Evolutionary conservation across 23 tunicate species (phyloP).

Genomic region (Phallusia fumigata): DNA sequence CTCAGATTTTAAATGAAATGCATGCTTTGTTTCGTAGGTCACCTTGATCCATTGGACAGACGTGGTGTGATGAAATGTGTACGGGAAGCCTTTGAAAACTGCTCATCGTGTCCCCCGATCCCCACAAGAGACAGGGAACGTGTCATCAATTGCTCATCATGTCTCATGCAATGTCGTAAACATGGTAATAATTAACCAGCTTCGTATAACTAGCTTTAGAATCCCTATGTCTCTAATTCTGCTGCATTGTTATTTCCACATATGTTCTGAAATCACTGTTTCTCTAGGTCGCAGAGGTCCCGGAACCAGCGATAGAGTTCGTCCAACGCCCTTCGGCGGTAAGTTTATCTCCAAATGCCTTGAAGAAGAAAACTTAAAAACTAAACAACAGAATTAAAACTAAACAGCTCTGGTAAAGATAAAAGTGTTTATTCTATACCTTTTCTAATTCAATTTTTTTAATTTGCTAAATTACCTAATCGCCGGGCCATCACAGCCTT

Average conservation of each 20-base stretch:
- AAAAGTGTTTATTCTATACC: too few relatives aligned
- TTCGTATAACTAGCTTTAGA: background rate
- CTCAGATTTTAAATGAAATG: too few relatives aligned
- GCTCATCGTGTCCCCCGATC: background rate
- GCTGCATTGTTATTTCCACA: background rate
- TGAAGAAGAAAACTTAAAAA: too few relatives aligned
- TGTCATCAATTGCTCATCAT: background rate
- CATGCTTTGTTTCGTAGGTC: background rate
- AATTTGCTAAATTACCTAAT: too few relatives aligned
- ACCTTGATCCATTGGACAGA: background rate
- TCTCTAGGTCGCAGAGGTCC: too few relatives aligned
- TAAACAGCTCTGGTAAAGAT: too few relatives aligned
- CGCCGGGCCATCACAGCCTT: too few relatives aligned
- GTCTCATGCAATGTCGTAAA: background rate
- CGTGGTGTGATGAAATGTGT: conserved; percentile 4
- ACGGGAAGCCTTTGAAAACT: background rate
- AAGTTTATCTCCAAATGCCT: too few relatives aligned
- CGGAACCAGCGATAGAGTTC: too few relatives aligned
- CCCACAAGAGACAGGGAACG: conserved; percentile 1
- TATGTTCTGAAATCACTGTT: background rate
- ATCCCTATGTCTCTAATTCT: background rate
- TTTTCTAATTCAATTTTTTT: too few relatives aligned
- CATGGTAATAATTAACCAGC: background rate
- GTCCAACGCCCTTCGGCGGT: too few relatives aligned
- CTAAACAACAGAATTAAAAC: too few relatives aligned